Evolutionary conservation across 2,888 invertebrate genomes (phyloP), one percentile per base, ranked within the genome.

Genomic region (Orthosia gothica): DNA sequence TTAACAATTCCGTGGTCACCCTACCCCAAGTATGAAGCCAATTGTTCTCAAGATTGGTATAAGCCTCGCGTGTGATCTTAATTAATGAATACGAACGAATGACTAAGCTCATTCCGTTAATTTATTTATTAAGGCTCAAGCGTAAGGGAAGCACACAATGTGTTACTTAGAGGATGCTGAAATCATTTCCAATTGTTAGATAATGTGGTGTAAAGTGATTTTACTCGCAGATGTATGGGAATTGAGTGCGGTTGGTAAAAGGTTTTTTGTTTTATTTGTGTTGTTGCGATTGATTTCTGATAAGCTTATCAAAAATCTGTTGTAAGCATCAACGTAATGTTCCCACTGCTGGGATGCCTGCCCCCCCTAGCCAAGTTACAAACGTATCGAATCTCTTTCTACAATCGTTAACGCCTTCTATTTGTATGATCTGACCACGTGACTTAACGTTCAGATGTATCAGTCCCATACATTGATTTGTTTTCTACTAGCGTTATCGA

Each of bases 1-100:
- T 4, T n/a, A 4, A 4, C 16, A 55, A 67, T 55, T 47, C 13
- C 67, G 71, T 91, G 63, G 92, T 76, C 89, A 86, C 92, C 87
- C 86, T 86, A 91, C 66, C 47, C 62, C 81, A 85, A 94, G 91
- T 93, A 92, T 89, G 93, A 94, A 95, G 94, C 93, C 96, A 95
- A 96, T 96, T 96, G 96, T 96, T 96, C 95, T 91, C 89, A 91
- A 95, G 95, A 96, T 96, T 95, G 96, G 95, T 95, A 94, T 94
- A 95, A 95, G 94, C 91, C 92, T 92, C 96, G 95, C 95, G 94
- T 96, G 94, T 96, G 96, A 95, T 95, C 95, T 95, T 96, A 96
- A 96, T 96, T 96, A 96, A 96, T 96, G 96, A 95, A 95, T 94
- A 92, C 90, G 93, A 94, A 95, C 92, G 95, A 96, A 95, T 96